Percentiles rank a stretch among this genome's conserved stretches.
These are phyloP conservation scores for Anomalospiza imberbis DNA, from an alignment of 2,797 vertebrate species.

Conservation along the genomic window DNA sequence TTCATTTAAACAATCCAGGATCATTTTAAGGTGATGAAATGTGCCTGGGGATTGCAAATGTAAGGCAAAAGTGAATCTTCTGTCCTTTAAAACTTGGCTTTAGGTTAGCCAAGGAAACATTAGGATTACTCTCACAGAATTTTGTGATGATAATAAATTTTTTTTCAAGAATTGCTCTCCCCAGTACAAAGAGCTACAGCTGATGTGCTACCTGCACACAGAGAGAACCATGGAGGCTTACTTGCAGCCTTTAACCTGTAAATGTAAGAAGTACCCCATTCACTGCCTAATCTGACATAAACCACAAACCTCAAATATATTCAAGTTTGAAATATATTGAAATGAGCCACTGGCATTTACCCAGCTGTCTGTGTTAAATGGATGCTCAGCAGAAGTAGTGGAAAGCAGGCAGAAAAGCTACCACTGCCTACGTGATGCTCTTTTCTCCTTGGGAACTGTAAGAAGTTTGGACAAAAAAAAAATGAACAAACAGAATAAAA, in stretches of 20 bases:
- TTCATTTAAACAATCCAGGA: conserved; percentile 12
- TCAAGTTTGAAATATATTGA: background rate
- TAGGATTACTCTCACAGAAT: background rate
- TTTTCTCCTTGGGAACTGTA: background rate
- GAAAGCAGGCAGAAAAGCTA: background rate
- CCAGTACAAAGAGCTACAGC: background rate
- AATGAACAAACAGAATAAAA: background rate
- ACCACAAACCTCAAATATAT: background rate
- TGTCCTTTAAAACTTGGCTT: background rate
- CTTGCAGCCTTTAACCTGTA: background rate
- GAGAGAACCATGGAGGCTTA: background rate
- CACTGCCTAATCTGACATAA: background rate
- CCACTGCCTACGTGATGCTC: background rate
- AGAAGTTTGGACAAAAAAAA: background rate
- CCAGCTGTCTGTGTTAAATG: background rate
- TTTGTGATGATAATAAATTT: conserved; percentile 5
- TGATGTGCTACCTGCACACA: background rate
- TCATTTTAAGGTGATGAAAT: conserved; percentile 5
- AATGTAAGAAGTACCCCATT: background rate
- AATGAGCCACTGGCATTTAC: background rate
- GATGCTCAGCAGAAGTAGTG: background rate
- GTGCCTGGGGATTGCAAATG: background rate
- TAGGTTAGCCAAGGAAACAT: background rate
- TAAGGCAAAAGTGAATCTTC: conserved; percentile 40
- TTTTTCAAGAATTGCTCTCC: conserved; percentile 11